A percentile compares a stretch with the other conserved stretches of the same genome.
Conservation (phyloP, 2,888 invertebrate genomes). For the Microchrysa polita region DNA sequence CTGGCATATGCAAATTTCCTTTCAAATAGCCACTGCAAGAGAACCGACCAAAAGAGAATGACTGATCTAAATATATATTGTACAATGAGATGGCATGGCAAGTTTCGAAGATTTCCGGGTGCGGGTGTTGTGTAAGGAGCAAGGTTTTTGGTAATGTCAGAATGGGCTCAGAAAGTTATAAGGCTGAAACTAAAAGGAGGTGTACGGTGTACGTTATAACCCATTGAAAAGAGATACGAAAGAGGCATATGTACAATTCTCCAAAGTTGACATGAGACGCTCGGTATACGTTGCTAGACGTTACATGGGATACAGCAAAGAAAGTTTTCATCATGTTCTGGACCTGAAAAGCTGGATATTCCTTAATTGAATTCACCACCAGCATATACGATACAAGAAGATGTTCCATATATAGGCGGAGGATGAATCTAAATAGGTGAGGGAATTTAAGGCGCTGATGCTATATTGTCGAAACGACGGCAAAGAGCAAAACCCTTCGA, state of each 20-base stretch:
- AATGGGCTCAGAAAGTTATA: conserved; percentile 39
- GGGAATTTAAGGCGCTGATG: conserved; percentile 10
- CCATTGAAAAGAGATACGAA: conserved; percentile 35
- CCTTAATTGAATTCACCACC: conserved; percentile 44
- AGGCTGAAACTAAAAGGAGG: conserved; percentile 23
- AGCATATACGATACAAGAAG: background rate
- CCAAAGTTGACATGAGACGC: conserved; percentile 38
- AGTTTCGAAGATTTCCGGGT: conserved; percentile 18
- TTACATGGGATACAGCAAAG: conserved; percentile 37
- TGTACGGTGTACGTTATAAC: background rate
- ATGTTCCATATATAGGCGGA: no score
- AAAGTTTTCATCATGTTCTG: conserved; percentile 43
- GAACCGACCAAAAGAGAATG: conserved; percentile 45
- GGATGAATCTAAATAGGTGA: background rate
- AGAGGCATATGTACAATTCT: conserved; percentile 42
- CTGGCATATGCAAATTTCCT: conserved; percentile 51
- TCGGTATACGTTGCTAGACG: conserved; percentile 21
- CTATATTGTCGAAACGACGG: conserved; percentile 10
- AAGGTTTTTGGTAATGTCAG: conserved; percentile 5
- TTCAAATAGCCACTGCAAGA: conserved; percentile 47
- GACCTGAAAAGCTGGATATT: conserved; percentile 41
- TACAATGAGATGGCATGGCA: conserved; percentile 35
- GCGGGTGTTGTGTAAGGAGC: background rate
- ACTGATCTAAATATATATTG: conserved; percentile 47
- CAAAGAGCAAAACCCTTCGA: conserved; percentile 26